Base-by-base conservation (phyloP, 2,888 invertebrate species). In the Athetis lepigone region DNA sequence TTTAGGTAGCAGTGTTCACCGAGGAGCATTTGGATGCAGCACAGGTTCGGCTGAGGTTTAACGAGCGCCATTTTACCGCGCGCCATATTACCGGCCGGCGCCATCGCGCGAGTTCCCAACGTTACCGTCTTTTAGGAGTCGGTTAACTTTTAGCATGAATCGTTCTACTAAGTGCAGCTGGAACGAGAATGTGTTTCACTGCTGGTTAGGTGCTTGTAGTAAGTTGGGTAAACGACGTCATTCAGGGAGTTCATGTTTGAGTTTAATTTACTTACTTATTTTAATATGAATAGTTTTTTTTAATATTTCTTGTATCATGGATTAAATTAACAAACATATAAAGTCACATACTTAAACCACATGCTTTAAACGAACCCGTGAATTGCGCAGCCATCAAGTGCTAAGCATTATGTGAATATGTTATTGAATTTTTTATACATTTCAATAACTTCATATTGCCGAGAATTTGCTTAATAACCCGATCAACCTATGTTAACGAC, bases 21-120 rank as follows among this genome's bases (percentile, higher is more conserved):
- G 50, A 58, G 52, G 25, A 51, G 39, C 71, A 64, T 70, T 70
- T 59, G 46, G 63, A 63, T 74, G 73, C 68, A 72, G 67, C 43
- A 29, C 67, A 33, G 57, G 61, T 37, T 52, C 54, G 46, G 40
- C 47, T 25, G 73, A 61, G 71, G 54, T 67, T 72, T 72, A 72
- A 67, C 73, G 73, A 72, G 71, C 40, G 42, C 68, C 54, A 51
- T 72, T 39, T 58, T 52, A 70, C 55, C 19, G 40, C 62, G 49
- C 70, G 50, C 11, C 29, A 33, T 40, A 25, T 49, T 37, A 8
- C 9, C 33, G 39, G 27, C 8, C 25, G 47, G 16, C 13, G 13
- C 11, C 13, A 7, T n/a, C n/a, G 8, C 36, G 13, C n/a, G 43
- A 40, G 19, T 66, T 66, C 16, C 11, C 36, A 29, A 50, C 23